Evolutionary conservation across 2,113 vertebrate species (phyloP).

Genomic region (Muscicapa adusta): DNA sequence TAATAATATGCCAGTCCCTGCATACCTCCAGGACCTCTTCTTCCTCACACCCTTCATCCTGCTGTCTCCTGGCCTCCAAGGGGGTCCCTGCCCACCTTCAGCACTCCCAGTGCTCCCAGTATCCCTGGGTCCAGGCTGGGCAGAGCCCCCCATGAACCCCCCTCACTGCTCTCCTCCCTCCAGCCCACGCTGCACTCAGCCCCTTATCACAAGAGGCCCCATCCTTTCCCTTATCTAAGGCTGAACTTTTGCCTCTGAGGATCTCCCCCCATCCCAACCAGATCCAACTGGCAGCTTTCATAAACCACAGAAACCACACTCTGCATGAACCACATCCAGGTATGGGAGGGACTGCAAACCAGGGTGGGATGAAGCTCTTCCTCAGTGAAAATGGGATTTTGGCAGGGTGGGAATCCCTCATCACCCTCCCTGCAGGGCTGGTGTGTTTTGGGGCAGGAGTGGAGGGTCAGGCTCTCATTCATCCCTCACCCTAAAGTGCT

Average conservation of each 20-base stretch:
- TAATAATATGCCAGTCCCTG: neutral
- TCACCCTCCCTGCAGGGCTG: neutral
- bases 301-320: no score
- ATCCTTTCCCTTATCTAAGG: neutral
- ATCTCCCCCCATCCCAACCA: neutral
- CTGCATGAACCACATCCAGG: neutral
- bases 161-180: fast-evolving
- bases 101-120: neutral
- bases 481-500: neutral
- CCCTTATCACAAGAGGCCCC: constrained; percentile 28
- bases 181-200: neutral
- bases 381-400: neutral
- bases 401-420: fast-evolving
- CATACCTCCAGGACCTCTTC: neutral
- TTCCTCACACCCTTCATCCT: neutral
- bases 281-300: fast-evolving
- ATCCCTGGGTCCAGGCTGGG: neutral
- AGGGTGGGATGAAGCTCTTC: fast-evolving
- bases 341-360: neutral
- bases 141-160: neutral
- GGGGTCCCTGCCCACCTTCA: neutral
- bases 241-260: constrained; percentile 39
- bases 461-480: neutral
- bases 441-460: neutral
- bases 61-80: neutral